Evolutionary conservation across 2,888 invertebrate species (phyloP).

Genomic region (Megalurothrips usitatus): DNA sequence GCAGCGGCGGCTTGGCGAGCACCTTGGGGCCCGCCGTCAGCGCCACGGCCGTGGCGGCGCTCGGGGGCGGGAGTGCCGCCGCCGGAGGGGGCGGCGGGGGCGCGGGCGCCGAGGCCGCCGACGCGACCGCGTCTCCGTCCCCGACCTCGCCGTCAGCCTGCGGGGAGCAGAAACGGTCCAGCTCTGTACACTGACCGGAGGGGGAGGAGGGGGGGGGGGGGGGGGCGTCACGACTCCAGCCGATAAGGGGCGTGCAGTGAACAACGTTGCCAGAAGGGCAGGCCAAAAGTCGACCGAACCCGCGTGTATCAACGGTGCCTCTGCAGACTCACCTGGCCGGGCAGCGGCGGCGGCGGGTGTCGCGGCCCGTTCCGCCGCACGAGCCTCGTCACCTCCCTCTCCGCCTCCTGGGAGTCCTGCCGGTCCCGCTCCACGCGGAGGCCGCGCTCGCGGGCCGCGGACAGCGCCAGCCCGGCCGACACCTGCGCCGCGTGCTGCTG

Average conservation of each 20-base stretch:
- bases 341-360: slow-evolving; percentile 32
- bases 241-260: no score
- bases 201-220: background rate
- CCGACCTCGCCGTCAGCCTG: background rate
- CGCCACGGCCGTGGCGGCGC: slow-evolving; percentile 28
- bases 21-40: background rate
- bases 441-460: slow-evolving; percentile 37
- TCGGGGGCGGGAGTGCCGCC: slow-evolving; percentile 1
- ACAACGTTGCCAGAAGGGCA: no score
- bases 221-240: no score
- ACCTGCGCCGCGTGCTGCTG: slow-evolving; percentile 25
- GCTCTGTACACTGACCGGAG: background rate
- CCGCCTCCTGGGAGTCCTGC: slow-evolving; percentile 43
- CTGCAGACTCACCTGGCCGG: background rate
- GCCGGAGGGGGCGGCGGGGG: background rate
- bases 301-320: no score
- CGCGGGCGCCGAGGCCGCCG: background rate
- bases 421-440: slow-evolving; percentile 39
- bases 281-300: no score
- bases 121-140: background rate
- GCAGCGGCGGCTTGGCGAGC: background rate
- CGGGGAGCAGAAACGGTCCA: background rate
- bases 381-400: slow-evolving; percentile 41
- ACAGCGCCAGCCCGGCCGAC: slow-evolving; percentile 28
- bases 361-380: slow-evolving; percentile 42